Evolutionary conservation across 2,888 invertebrate genomes (phyloP).

Genomic region (Pheosia tremula): DNA sequence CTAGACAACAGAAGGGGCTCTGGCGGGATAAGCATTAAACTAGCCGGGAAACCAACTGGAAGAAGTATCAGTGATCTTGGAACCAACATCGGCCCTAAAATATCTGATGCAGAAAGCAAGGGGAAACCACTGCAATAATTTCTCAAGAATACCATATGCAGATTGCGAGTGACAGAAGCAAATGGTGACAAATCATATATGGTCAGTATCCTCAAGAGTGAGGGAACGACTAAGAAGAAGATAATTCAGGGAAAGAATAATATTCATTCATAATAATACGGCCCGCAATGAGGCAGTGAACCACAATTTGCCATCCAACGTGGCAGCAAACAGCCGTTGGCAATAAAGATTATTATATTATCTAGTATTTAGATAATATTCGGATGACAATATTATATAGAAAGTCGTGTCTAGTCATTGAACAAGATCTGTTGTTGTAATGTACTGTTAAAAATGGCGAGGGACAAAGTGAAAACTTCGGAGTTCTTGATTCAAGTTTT

Average conservation of each 20-base stretch:
- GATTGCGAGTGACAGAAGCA: no score
- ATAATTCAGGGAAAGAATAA: background rate
- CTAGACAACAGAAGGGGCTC: no score
- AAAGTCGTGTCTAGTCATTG: background rate
- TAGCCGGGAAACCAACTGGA: no score
- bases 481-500: slow-evolving; percentile 57
- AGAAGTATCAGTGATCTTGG: no score
- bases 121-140: no score
- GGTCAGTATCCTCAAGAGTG: no score
- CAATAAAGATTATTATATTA: background rate
- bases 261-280: background rate
- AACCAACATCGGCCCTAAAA: no score
- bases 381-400: background rate
- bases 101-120: no score
- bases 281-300: background rate
- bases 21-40: no score
- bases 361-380: background rate
- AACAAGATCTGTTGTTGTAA: background rate
- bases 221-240: no score
- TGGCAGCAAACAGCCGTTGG: slow-evolving; percentile 33
- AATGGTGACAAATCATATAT: no score
- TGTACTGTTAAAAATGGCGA: slow-evolving; percentile 38
- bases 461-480: slow-evolving; percentile 46
- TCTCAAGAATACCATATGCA: no score
- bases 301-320: slow-evolving; percentile 14